Base-by-base conservation (phyloP, 2,888 invertebrate species). In the Ormia ochracea region DNA sequence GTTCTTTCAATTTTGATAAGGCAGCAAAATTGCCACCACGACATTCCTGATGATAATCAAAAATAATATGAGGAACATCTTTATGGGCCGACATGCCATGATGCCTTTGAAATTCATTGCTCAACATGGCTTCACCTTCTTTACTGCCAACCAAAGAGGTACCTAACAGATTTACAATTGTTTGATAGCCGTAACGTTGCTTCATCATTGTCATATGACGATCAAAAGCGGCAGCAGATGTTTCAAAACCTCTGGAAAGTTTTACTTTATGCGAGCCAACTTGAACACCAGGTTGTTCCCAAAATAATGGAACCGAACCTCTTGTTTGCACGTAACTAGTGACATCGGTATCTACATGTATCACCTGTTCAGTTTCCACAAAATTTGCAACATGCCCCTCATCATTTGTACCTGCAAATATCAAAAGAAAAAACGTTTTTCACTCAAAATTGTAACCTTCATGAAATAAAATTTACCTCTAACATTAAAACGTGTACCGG, bases 331-430 rank as follows among this genome's bases (percentile, higher is more conserved):
- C 91, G 87, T 95, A 96, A 5, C 98, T 98, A 5, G 96, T 93
- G 4, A 97, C 93, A 86, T 96, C 94, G 85, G 97, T 95, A 88
- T 99, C 98, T 84, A 96, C 92, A 87, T 94, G 96, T 84, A 97
- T 95, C 14, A 98, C 96, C 91, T 99, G 99, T 90, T 99, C 99
- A 0, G 99, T 99, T 92, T 99, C 99, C 28, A 99, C 99, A 92
- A 99, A 99, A 91, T 99, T 99, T 1, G 99, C 99, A 14, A 99
- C 99, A 91, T 98, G 96, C 0, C 99, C 99, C 89, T 98, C 97
- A 91, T 99, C 99, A 90, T 99, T 99, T 82, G 96, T 96, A n/a
- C 99, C 84, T 84, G 36, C 17, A n/a, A 9, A 50, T 28, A 9
- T 7, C 43, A 14, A 26, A 43, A 52, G 4, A 4, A 26, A 19